These are phyloP conservation scores for Drosophila mauritiana DNA, from an alignment of 1,140 invertebrate species.

Conservation along the genomic window DNA sequence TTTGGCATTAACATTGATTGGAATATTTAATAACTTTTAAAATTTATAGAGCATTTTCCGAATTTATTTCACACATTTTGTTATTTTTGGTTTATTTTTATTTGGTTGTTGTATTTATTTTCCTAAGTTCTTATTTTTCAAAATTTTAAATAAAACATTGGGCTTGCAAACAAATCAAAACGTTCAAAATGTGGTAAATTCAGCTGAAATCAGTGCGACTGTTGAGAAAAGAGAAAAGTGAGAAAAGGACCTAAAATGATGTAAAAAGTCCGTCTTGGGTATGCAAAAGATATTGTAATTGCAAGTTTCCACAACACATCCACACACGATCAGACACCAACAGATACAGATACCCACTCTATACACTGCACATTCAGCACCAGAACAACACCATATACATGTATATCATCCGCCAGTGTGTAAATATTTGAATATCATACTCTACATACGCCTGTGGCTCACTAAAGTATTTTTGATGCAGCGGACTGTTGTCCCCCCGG, in stretches of 20 bases:
- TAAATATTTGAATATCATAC: conserved; percentile 28
- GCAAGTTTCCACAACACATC: conserved; percentile 60
- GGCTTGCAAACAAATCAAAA: conserved; percentile 30
- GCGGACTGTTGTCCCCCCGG: conserved; percentile 31
- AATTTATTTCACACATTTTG: conserved; percentile 69
- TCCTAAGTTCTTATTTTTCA: conserved; percentile 17
- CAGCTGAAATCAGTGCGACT: conserved; percentile 19
- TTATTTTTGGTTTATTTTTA: conserved; percentile 55
- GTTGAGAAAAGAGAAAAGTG: conserved; percentile 33
- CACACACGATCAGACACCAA: conserved; percentile 29
- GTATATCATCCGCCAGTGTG: conserved; percentile 20
- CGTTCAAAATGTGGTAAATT: conserved; percentile 63
- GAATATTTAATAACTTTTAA: conserved; percentile 5
- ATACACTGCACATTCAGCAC: conserved; percentile 34
- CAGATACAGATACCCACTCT: conserved; percentile 2
- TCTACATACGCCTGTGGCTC: conserved; percentile 61
- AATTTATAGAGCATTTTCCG: conserved; percentile 22
- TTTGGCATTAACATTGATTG: conserved; percentile 48
- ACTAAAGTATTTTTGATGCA: conserved; percentile 73
- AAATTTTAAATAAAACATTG: conserved; percentile 41
- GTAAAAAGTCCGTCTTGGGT: conserved; percentile 64
- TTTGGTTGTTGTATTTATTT: conserved; percentile 20
- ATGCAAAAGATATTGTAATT: conserved; percentile 72
- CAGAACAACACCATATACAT: conserved; percentile 11
- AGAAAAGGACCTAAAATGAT: conserved; percentile 20